Base-by-base conservation (phyloP, 2,888 invertebrate genomes). In the Trichacis sp. region DNA sequence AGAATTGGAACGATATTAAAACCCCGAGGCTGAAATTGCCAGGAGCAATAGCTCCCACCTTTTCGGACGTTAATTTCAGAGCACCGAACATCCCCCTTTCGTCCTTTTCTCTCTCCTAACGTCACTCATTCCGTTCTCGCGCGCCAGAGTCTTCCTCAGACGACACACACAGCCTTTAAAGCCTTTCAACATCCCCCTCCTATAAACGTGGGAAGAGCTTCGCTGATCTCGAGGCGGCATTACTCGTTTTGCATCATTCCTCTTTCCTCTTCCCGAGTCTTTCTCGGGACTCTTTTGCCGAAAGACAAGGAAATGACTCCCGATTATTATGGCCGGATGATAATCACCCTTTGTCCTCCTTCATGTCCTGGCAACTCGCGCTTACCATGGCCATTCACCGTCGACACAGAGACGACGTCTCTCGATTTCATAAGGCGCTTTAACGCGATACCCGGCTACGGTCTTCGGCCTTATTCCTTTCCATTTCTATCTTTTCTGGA, bases 381-480 rank as follows among this genome's bases (percentile, higher is more conserved):
- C 38, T 50, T 50, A 12, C 40, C 19, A 15, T 38, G 36, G 46
- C 48, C 42, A 29, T 55, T 47, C 30, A 49, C 24, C 33, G 38
- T 19, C 45, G 43, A 19, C 57, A 18, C 47, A 56, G 48, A 50
- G 58, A 59, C 70, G 73, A 72, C 53, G 56, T 33, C 74, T 73
- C 72, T 73, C 73, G 76, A 77, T 77, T 76, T 77, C 75, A 72
- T 75, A 78, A 79, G 72, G 72, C 72, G 73, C 71, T 71, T 68
- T 68, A 65, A 73, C 68, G 63, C 67, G 73, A 73, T 68, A 71
- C 52, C 50, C 51, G 61, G 56, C 56, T 61, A n/a, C n/a, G 36
- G 53, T 33, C 46, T 49, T 50, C 55, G 63, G 63, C 59, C 67
- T 56, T 46, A 56, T 48, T 53, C 45, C 45, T 54, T 53, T 58